Evolutionary conservation across 2,797 vertebrate species (phyloP), one percentile per base, ranked within the genome.

Genomic region (Hoplostethus mediterraneus): DNA sequence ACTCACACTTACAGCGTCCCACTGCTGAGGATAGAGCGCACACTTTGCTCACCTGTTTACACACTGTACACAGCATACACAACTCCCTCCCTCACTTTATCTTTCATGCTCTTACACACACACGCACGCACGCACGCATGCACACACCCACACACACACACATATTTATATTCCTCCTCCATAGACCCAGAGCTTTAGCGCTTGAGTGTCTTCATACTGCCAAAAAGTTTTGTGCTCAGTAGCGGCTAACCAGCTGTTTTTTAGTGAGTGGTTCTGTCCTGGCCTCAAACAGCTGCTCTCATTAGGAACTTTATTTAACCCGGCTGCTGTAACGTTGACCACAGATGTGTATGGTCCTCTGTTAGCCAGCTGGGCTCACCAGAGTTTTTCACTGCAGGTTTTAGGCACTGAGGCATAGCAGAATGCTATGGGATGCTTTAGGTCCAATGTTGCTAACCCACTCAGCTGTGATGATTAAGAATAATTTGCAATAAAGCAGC

Each of bases 271-370:
- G 49, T 80, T 86, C 65, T 33, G 57, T 71, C 66, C 45, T 25
- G 61, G 44, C 51, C 71, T 70, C 49, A 52, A 75, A 77, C 89
- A 89, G 74, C 80, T 87, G 81, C 81, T 86, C 79, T 86, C 77
- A 88, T 87, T 80, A 83, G 52, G 64, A 78, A 82, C 76, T 79
- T 78, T 77, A 87, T 85, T 89, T 83, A 87, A 87, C 73, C 76
- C 57, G 49, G 72, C 59, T 65, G 72, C 74, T 82, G 57, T 81
- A 81, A 66, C 70, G 56, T 80, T 80, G 82, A 82, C 78, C 80
- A 73, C 83, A 80, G 73, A 81, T 85, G 87, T 82, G 67, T 45
- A 42, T 28, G 65, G n/a, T 60, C 13, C 16, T 53, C 42, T 79
- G 80, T 75, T 62, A 47, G 73, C 80, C 81, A 90, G 75, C 81